Conservation (phyloP, 2,888 invertebrate genomes). For the Aspidiotus rigidus region DNA sequence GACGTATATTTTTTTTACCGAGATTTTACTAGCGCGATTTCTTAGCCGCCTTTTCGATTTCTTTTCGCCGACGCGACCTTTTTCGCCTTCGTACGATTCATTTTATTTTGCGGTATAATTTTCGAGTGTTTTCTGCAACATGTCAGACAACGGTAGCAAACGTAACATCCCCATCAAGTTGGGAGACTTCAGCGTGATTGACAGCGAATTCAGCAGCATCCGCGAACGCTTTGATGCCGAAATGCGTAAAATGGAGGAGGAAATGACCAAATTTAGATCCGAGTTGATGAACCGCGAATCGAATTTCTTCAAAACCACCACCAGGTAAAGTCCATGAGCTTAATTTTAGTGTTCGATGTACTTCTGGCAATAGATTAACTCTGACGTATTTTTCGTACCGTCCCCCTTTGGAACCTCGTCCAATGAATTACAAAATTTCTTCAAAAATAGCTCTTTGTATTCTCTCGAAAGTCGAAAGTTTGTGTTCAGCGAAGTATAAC, state of each 20-base stretch:
- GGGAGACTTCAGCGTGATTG: slow-evolving; percentile 90
- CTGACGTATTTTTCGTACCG: no score
- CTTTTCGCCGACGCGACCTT: neutral
- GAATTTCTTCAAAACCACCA: slow-evolving; percentile 80
- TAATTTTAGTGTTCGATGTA: no score
- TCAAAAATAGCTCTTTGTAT: no score
- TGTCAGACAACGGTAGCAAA: slow-evolving; percentile 59
- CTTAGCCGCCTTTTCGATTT: no score
- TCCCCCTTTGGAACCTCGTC: no score
- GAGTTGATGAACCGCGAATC: slow-evolving; percentile 88
- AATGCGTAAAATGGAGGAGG: slow-evolving; percentile 98
- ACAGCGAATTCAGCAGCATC: slow-evolving; percentile 92
- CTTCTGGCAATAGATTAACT: no score
- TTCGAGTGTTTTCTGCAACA: slow-evolving; percentile 7
- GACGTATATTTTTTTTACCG: neutral
- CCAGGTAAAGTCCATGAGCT: slow-evolving; percentile 54
- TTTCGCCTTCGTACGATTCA: neutral
- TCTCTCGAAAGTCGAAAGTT: no score
- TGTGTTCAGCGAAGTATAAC: no score
- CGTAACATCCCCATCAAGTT: slow-evolving; percentile 87
- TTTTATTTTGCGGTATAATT: neutral
- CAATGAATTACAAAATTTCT: no score
- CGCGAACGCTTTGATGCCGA: slow-evolving; percentile 90
- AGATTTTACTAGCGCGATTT: neutral
- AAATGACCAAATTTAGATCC: slow-evolving; percentile 89